A percentile compares a stretch with the other conserved stretches of the same genome.
These are phyloP conservation scores for Pseudopipra pipra DNA, from an alignment of 2,113 vertebrate species.

Conservation along the genomic window DNA sequence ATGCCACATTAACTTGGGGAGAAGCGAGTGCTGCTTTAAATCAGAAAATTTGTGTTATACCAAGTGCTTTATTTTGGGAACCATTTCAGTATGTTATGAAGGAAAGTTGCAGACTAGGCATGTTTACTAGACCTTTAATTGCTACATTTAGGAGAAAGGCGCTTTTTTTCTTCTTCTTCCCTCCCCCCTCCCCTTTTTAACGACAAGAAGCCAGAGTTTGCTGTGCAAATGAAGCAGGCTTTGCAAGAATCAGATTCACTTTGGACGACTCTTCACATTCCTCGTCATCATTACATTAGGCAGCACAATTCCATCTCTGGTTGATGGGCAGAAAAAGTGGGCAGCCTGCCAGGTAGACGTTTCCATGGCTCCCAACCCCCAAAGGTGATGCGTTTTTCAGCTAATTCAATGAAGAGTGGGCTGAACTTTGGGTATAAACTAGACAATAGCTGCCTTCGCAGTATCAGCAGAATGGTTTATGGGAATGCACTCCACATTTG, in stretches of 20 bases:
- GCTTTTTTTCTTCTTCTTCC: neutral
- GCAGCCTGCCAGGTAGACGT: slow-evolving; percentile 93
- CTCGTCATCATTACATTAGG: slow-evolving; percentile 86
- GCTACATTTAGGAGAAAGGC: slow-evolving; percentile 68
- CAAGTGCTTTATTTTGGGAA: slow-evolving; percentile 58
- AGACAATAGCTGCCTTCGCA: slow-evolving; percentile 97
- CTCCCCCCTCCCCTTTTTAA: slow-evolving; percentile 5
- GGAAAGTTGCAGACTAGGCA: slow-evolving; percentile 71
- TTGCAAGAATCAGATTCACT: slow-evolving; percentile 86
- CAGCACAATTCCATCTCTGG: slow-evolving; percentile 83
- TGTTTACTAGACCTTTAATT: slow-evolving; percentile 73
- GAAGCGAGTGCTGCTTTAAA: slow-evolving; percentile 32
- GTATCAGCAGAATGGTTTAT: slow-evolving; percentile 91
- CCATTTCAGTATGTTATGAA: slow-evolving; percentile 57
- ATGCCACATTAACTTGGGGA: neutral
- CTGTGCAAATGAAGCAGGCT: slow-evolving; percentile 82
- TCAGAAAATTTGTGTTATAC: slow-evolving; percentile 28
- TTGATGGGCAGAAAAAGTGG: slow-evolving; percentile 84
- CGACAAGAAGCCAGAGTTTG: slow-evolving; percentile 77
- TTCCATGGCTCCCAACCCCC: slow-evolving; percentile 94
- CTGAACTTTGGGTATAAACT: slow-evolving; percentile 89
- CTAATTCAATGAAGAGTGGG: slow-evolving; percentile 86
- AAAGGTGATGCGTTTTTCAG: slow-evolving; percentile 91
- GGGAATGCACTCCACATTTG: slow-evolving; percentile 89
- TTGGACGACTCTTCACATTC: slow-evolving; percentile 86